Conservation (phyloP, 2,888 invertebrate species). For the Vesta saturnalis region DNA sequence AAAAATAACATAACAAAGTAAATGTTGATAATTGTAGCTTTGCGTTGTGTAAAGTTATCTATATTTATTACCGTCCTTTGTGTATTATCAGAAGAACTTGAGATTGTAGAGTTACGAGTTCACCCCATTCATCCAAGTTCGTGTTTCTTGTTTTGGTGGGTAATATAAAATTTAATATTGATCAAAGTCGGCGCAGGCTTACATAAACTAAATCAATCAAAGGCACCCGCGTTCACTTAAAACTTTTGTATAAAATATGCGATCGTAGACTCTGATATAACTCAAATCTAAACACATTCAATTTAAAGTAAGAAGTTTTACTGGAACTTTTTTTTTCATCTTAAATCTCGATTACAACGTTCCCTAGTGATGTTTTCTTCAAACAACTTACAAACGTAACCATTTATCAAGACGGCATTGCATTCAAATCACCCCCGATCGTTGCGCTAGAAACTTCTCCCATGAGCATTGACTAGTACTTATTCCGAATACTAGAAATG, state of each 20-base stretch:
- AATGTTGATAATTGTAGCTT: neutral
- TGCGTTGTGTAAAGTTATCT: neutral
- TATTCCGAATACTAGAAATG: conserved; percentile 22
- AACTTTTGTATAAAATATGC: conserved; percentile 38
- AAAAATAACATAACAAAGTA: neutral
- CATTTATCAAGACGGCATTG: conserved; percentile 38
- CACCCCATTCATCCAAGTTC: conserved; percentile 20
- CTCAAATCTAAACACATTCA: conserved; percentile 40
- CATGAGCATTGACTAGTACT: conserved; percentile 22
- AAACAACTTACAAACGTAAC: conserved; percentile 37
- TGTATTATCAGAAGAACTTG: neutral
- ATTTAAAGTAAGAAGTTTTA: conserved; percentile 40
- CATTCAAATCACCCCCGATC: conserved; percentile 36
- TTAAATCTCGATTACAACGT: conserved; percentile 37
- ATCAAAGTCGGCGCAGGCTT: conserved; percentile 34
- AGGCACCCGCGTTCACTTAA: conserved; percentile 37
- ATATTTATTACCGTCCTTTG: neutral
- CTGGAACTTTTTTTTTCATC: conserved; percentile 35
- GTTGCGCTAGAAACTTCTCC: conserved; percentile 14
- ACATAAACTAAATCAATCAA: conserved; percentile 38
- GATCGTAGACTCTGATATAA: conserved; percentile 34
- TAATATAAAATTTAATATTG: conserved; percentile 36
- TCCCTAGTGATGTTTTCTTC: conserved; percentile 36
- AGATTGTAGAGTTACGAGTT: neutral
- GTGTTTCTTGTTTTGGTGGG: conserved; percentile 32